These are phyloP conservation scores for Diplolepis rosae DNA, from an alignment of 2,888 invertebrate species.

Conservation along the genomic window DNA sequence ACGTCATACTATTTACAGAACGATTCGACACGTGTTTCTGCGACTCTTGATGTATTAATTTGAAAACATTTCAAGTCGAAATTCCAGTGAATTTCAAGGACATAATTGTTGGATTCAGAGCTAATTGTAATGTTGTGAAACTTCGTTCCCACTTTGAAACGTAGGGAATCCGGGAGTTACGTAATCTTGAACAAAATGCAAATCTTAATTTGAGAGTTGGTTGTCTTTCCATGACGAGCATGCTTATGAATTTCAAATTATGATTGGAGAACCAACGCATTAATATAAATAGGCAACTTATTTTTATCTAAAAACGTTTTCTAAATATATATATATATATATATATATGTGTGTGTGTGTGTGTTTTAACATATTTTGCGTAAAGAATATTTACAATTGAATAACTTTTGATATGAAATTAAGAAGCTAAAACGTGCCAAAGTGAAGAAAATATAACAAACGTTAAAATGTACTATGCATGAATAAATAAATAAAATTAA, in stretches of 20 bases:
- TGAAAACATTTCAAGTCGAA: background rate
- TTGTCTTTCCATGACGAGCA: background rate
- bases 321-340: too few species aligned
- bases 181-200: background rate
- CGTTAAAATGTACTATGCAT: too few species aligned
- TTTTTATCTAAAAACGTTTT: too few species aligned
- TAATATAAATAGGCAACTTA: background rate
- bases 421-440: too few species aligned
- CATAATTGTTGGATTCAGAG: background rate
- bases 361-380: too few species aligned
- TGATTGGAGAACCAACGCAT: background rate
- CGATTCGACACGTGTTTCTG: background rate
- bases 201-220: background rate
- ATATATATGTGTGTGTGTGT: too few species aligned
- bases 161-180: background rate
- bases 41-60: background rate
- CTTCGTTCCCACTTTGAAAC: background rate
- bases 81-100: slow-evolving; percentile 7
- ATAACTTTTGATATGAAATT: too few species aligned
- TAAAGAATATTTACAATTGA: too few species aligned
- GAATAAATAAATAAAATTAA: too few species aligned
- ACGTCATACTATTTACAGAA: background rate
- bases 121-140: slow-evolving; percentile 5
- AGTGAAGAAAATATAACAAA: too few species aligned
- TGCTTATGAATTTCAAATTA: background rate